Base-by-base conservation (phyloP, 2,113 vertebrate species). In the Puntigrus tetrazona region DNA sequence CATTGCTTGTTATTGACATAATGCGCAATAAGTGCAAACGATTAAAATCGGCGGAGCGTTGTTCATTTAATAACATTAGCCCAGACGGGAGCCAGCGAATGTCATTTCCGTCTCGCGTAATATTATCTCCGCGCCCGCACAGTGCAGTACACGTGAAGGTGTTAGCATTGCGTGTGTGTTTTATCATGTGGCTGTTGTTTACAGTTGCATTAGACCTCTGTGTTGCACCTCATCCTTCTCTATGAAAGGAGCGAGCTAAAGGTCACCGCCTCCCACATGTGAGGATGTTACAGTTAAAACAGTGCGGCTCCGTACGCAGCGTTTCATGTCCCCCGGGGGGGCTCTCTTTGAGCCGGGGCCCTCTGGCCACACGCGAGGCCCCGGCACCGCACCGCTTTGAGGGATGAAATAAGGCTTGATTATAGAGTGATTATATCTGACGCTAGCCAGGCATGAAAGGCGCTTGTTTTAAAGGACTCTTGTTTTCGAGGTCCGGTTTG, bases 381-480 rank as follows among this genome's bases (percentile, higher is more conserved):
- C 41, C 4, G 36, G 82, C 61, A 65, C 77, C 31, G 63, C 59
- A 65, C 20, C 22, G 25, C 84, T 85, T 80, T 85, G 84, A 85
- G 78, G 69, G 55, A 16, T 74, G 55, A 81, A 84, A 85, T 69
- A 73, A 85, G 67, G 25, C 52, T 73, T 72, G 65, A 85, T 85
- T 85, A 85, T 74, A 41, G 10, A 81, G 52, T 85, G 84, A 85
- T 85, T 85, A 85, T 85, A 85, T 81, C 69, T 75, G 84, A 85
- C 84, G 65, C 55, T 65, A 47, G 84, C 67, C 84, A 81, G 78
- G 78, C 84, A 63, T 85, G 55, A 85, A 85, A 85, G 84, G 45
- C 43, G 70, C 75, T 81, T 80, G 76, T 85, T 79, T 78, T 73
- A 43, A 36, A 34, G 69, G 34, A 73, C 11, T 38, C 65, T 20